A percentile compares a stretch with the other conserved stretches of the same genome.
Evolutionary conservation across 2,113 vertebrate genomes (phyloP).

Genomic region (Gallinago media): DNA sequence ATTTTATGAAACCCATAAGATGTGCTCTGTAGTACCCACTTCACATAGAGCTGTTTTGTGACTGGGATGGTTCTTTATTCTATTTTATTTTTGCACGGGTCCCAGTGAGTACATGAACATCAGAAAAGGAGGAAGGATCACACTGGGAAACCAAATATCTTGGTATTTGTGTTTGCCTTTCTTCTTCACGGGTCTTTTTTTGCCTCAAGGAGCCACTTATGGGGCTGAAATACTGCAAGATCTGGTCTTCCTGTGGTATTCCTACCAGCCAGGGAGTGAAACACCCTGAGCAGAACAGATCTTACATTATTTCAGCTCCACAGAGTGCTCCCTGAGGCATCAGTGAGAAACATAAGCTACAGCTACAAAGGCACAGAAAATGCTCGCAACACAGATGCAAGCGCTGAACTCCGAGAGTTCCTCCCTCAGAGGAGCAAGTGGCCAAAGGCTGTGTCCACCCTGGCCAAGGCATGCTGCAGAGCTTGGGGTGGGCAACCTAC

Average conservation of each 20-base stretch:
- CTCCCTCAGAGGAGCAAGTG: background rate
- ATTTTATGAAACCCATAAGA: background rate
- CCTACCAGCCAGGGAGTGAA: constrained; percentile 54
- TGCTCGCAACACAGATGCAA: constrained; percentile 14
- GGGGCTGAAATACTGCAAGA: constrained; percentile 66
- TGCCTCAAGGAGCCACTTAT: constrained; percentile 70
- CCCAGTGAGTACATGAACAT: background rate
- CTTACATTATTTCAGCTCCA: constrained; percentile 69
- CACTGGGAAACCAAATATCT: constrained; percentile 42
- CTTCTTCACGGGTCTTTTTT: constrained; percentile 53
- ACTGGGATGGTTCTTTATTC: background rate
- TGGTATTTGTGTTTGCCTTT: constrained; percentile 57
- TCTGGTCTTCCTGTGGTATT: constrained; percentile 54
- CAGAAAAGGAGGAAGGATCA: constrained; percentile 24
- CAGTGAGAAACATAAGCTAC: constrained; percentile 1
- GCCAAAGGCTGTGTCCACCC: rapidly evolving
- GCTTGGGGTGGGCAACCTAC: background rate
- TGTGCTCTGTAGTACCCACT: background rate
- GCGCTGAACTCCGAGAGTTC: background rate
- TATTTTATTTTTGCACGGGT: background rate
- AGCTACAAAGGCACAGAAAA: constrained; percentile 36
- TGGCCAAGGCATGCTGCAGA: background rate
- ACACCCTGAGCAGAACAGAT: constrained; percentile 68
- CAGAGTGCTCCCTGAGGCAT: constrained; percentile 63
- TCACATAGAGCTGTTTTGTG: background rate